phyloP scores from a whole-genome alignment of 1,140 invertebrate genomes.

The Magallana ariakensis region DNA sequence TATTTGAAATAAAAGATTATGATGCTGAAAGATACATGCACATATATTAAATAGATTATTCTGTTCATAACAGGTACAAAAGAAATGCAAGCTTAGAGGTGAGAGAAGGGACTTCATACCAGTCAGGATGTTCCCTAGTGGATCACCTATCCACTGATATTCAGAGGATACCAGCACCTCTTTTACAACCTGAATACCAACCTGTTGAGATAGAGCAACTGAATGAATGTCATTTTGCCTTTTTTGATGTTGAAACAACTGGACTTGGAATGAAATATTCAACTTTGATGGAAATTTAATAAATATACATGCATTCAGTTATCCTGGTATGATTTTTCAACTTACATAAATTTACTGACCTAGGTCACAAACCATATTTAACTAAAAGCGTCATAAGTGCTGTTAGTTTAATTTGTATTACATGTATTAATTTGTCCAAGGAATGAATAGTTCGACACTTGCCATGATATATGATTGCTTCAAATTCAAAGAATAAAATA shows the following conservation, averaged over 20 bases:
- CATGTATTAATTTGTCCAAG: too few species aligned
- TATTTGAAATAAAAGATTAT: too few species aligned
- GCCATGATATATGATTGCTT: too few species aligned
- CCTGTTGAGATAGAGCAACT: neutral
- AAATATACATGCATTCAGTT: neutral
- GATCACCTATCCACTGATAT: neutral
- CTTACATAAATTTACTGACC: too few species aligned
- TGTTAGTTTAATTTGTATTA: too few species aligned
- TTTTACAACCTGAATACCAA: neutral
- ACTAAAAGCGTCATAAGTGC: too few species aligned
- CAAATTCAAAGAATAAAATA: too few species aligned
- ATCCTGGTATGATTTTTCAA: too few species aligned
- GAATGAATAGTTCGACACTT: too few species aligned
- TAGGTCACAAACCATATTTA: too few species aligned
- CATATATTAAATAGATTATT: neutral
- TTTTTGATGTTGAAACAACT: neutral
- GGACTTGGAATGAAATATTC: neutral
- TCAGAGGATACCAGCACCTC: neutral
- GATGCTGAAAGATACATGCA: neutral
- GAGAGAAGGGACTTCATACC: neutral
- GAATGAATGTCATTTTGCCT: neutral
- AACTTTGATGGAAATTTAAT: neutral
- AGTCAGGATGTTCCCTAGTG: neutral
- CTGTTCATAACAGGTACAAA: neutral
- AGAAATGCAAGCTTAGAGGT: neutral